Evolutionary conservation across 2,888 invertebrate species (phyloP), one percentile per base, ranked within the genome.

Genomic region (Lepidonotus clava): DNA sequence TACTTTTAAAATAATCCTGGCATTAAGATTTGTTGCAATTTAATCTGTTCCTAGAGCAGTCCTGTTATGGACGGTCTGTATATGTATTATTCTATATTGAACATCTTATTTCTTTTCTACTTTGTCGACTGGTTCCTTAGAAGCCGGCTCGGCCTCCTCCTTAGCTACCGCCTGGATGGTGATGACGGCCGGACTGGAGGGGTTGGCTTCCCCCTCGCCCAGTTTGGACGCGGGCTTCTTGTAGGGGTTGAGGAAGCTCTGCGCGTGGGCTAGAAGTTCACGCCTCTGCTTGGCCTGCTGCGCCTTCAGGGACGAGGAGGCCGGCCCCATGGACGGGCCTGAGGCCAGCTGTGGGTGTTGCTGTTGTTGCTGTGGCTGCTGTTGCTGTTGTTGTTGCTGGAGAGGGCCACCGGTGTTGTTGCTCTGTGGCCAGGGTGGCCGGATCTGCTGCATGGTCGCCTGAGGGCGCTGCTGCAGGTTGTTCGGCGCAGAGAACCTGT

Each of bases 251-350:
- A 94, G 90, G 89, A 93, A 93, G 88, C 90, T 92, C 88, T 92
- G 91, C 4, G 92, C 91, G 86, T 93, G 92, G 34, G 91, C 91
- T 53, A 94, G 89, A 41, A 92, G 88, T 36, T 92, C 93, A 86
- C 91, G 91, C 34, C 94, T 90, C 87, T 93, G 92, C 86, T 92
- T 90, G 14, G 91, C 92, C 61, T 92, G 92, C 87, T 91, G 91
- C 11, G 90, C 91, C 85, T 89, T 89, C 84, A 90, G 66, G 0
- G 67, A 84, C 24, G n/a, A 28, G 21, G 66, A 18, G 34, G 85
- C 86, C 71, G 1, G 66, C 53, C 11, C 18, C 38, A 34, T 56
- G 21, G 40, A 61, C 5, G 51, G 18, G 5, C 38, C 67, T 41
- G 24, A 41, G 21, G 34, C 8, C 80, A 71, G 88, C 88, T 91